Evolutionary conservation across 2,113 vertebrate genomes (phyloP).

Genomic region (Cololabis saira): DNA sequence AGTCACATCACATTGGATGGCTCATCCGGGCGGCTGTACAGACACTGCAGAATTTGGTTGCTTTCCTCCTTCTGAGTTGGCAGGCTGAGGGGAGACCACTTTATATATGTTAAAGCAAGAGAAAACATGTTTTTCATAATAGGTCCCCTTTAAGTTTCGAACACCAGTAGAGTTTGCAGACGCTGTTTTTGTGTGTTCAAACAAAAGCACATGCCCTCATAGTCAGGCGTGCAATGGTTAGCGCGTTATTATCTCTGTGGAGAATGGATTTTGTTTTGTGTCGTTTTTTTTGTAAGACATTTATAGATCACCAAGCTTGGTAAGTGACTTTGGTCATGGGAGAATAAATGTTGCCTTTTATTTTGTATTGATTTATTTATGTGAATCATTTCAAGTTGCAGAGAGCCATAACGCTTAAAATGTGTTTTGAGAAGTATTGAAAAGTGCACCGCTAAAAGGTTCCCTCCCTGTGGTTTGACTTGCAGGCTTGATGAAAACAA

Average conservation of each 20-base stretch:
- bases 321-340: background rate
- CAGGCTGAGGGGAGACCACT: too few relatives aligned
- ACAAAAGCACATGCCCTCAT: slow-evolving; percentile 1
- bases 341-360: too few relatives aligned
- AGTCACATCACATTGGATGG: too few relatives aligned
- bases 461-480: background rate
- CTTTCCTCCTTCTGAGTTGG: slow-evolving; percentile 2
- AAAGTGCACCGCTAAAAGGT: background rate
- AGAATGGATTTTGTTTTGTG: too few relatives aligned
- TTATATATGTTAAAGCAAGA: too few relatives aligned
- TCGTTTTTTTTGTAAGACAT: too few relatives aligned
- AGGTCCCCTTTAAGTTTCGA: too few relatives aligned
- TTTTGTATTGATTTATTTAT: background rate
- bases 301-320: slow-evolving; percentile 15
- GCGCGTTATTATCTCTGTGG: too few relatives aligned
- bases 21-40: too few relatives aligned
- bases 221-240: background rate
- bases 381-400: slow-evolving; percentile 7
- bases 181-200: background rate
- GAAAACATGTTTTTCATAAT: too few relatives aligned
- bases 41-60: too few relatives aligned
- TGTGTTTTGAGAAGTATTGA: background rate
- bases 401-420: slow-evolving; percentile 8
- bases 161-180: background rate
- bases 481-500: background rate